These are phyloP conservation scores for Drosophila ambigua DNA, from an alignment of 1,140 invertebrate species.

Conservation along the genomic window DNA sequence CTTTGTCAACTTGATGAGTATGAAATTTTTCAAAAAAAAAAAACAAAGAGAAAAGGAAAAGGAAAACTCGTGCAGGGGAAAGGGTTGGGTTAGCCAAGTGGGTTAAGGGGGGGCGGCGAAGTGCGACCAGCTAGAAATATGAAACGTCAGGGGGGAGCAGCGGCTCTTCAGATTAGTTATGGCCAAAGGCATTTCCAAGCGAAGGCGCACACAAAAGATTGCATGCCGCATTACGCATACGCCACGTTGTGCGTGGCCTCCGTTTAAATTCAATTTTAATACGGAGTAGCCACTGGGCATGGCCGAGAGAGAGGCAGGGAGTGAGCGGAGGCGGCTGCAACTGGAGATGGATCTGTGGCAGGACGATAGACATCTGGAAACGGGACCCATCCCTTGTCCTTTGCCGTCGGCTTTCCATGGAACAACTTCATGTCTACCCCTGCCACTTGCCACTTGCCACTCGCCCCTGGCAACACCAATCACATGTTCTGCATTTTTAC, in stretches of 20 bases:
- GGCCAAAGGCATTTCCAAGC: conserved; percentile 59
- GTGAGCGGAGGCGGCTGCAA: background rate
- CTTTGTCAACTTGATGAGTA: conserved; percentile 81
- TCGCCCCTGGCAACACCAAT: conserved; percentile 17
- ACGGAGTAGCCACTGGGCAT: background rate
- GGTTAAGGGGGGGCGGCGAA: background rate
- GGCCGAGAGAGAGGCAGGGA: conserved; percentile 25
- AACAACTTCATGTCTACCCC: conserved; percentile 4
- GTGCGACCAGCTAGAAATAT: conserved; percentile 55
- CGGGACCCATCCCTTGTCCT: background rate
- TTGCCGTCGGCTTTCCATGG: background rate
- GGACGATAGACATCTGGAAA: too few relatives aligned
- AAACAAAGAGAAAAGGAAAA: conserved; percentile 12
- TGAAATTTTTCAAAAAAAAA: conserved; percentile 61
- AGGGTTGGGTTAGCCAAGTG: conserved; percentile 10
- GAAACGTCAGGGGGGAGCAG: conserved; percentile 38
- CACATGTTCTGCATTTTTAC: conserved; percentile 69
- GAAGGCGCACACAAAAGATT: conserved; percentile 63
- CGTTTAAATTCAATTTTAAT: conserved; percentile 58
- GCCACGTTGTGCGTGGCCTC: conserved; percentile 43
- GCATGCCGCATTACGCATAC: conserved; percentile 63
- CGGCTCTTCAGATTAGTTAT: conserved; percentile 58
- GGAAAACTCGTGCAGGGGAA: conserved; percentile 4
- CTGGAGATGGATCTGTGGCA: too few relatives aligned
- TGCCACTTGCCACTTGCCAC: background rate